Evolutionary conservation across 1,140 invertebrate genomes (phyloP).

Genomic region (Caenorhabditis latens): DNA sequence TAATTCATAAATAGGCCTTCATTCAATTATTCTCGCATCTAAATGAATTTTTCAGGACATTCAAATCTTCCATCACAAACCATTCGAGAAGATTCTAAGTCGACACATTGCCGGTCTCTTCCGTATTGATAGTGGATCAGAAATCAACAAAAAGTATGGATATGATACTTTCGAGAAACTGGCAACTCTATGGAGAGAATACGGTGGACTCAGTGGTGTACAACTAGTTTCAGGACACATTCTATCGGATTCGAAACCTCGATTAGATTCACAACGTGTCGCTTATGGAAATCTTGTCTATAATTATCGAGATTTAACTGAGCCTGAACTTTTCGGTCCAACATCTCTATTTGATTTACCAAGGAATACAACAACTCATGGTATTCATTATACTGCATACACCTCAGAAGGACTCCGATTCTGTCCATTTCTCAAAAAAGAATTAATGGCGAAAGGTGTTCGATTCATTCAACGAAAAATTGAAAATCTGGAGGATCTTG

Average conservation of each 20-base stretch:
- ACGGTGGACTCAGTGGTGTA: slow-evolving; percentile 63
- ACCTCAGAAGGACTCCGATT: slow-evolving; percentile 73
- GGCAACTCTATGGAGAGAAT: slow-evolving; percentile 61
- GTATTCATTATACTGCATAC: slow-evolving; percentile 75
- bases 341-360: slow-evolving; percentile 52
- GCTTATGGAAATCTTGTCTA: slow-evolving; percentile 71
- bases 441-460: slow-evolving; percentile 65
- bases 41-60: background rate
- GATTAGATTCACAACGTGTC: slow-evolving; percentile 59
- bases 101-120: slow-evolving; percentile 63
- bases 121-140: slow-evolving; percentile 60
- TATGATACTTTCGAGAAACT: slow-evolving; percentile 60
- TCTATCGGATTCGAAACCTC: slow-evolving; percentile 59
- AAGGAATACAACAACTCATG: slow-evolving; percentile 4
- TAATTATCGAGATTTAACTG: slow-evolving; percentile 73
- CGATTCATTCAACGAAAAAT: slow-evolving; percentile 63
- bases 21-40: background rate
- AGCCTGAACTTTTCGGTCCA: slow-evolving; percentile 68
- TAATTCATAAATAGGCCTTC: no score
- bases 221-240: slow-evolving; percentile 66
- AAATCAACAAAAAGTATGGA: slow-evolving; percentile 60
- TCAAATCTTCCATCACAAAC: slow-evolving; percentile 57
- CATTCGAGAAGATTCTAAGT: slow-evolving; percentile 48
- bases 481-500: slow-evolving; percentile 66
- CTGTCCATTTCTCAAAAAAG: slow-evolving; percentile 71